Evolutionary conservation across 2,888 invertebrate genomes (phyloP).

Genomic region (Gymnoscelis rufifasciata): DNA sequence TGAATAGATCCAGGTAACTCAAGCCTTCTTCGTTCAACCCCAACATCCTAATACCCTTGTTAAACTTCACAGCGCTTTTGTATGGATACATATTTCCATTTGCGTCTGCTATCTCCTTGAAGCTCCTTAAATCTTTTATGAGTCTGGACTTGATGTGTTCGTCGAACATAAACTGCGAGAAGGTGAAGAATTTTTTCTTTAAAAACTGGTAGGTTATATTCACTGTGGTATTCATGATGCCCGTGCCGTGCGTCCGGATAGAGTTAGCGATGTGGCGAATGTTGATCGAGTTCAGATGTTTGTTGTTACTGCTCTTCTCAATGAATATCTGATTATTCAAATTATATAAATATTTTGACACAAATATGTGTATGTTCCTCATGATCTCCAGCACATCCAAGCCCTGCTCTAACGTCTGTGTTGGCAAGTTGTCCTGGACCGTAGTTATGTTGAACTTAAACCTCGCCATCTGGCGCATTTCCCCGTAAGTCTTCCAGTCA

Average conservation of each 20-base stretch:
- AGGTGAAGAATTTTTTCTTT: constrained; percentile 93
- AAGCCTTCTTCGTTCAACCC: constrained; percentile 89
- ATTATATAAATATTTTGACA: constrained; percentile 95
- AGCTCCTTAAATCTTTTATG: constrained; percentile 90
- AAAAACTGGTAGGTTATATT: constrained; percentile 97
- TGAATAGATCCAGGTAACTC: constrained; percentile 95
- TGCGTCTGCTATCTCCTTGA: constrained; percentile 84
- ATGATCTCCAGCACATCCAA: constrained; percentile 98
- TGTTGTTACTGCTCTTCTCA: constrained; percentile 93
- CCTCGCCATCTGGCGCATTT: constrained; percentile 95
- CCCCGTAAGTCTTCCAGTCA: constrained; percentile 98
- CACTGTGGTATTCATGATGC: constrained; percentile 96
- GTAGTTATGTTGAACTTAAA: constrained; percentile 89
- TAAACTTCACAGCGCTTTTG: constrained; percentile 95
- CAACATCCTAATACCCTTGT: constrained; percentile 91
- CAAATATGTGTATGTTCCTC: constrained; percentile 97
- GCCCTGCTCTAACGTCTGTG: constrained; percentile 97
- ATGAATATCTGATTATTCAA: constrained; percentile 97
- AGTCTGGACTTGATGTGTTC: constrained; percentile 98
- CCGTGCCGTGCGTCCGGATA: constrained; percentile 96
- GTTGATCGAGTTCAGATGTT: constrained; percentile 96
- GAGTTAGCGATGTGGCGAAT: constrained; percentile 98
- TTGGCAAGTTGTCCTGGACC: constrained; percentile 95
- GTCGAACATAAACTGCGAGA: constrained; percentile 98
- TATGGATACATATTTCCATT: constrained; percentile 88